Conservation (phyloP, 2,113 vertebrate genomes). For the Psammodynastes pulverulentus region DNA sequence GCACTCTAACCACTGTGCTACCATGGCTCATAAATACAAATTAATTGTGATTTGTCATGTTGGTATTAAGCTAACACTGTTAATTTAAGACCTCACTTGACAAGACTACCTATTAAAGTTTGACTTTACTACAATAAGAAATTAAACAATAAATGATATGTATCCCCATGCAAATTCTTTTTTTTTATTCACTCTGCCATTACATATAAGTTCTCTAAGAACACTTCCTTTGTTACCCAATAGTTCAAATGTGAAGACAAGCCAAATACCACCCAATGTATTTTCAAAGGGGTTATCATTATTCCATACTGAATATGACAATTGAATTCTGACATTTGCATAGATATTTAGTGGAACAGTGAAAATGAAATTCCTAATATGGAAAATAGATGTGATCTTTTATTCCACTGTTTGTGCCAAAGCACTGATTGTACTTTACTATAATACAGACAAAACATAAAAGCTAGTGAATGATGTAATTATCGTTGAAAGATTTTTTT, state of each 20-base stretch:
- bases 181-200: neutral
- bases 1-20: no score
- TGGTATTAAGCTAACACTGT: slow-evolving; percentile 16
- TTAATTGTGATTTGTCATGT: slow-evolving; percentile 14
- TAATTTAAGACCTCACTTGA: neutral
- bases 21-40: neutral
- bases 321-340: slow-evolving; percentile 48
- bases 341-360: slow-evolving; percentile 42
- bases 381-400: slow-evolving; percentile 51
- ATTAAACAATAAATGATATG: slow-evolving; percentile 10
- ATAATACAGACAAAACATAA: slow-evolving; percentile 62
- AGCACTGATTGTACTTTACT: slow-evolving; percentile 57
- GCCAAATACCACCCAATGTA: neutral
- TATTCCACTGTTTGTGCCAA: slow-evolving; percentile 58
- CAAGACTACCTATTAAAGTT: neutral
- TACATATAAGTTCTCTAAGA: neutral
- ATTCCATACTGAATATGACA: slow-evolving; percentile 38
- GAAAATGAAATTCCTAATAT: slow-evolving; percentile 41
- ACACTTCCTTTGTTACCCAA: slow-evolving; percentile 5
- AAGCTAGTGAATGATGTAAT: slow-evolving; percentile 63
- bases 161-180: neutral
- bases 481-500: slow-evolving; percentile 52
- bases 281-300: slow-evolving; percentile 24
- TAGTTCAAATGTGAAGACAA: neutral
- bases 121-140: neutral